Base-by-base conservation (phyloP, 1,140 invertebrate species). In the Potamilus streckersoni region DNA sequence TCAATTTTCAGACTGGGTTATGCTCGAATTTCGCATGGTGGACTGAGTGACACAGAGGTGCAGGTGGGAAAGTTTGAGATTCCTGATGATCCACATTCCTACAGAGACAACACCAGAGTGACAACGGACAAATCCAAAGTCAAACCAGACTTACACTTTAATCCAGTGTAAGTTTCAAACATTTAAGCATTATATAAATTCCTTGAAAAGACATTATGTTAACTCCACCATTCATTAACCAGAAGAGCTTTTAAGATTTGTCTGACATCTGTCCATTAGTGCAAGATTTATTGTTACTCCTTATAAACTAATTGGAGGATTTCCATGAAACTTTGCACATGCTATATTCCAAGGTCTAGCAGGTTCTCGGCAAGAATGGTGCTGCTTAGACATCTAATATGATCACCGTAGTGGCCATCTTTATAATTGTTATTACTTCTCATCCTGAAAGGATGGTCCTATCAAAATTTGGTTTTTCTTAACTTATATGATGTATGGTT, bases 1-100 rank as follows among this genome's bases (percentile, higher is more conserved):
- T 49, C 38, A 49, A 49, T 77, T 68, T 76, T 38, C 71, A 90
- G 89, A 70, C 77, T 87, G 31, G 90, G 88, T 4, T 90, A 90
- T 82, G 89, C 89, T 0, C 73, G 90, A 38, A 86, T 90, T 17
- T 85, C 87, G 38, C 89, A 89, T 81, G 90, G 86, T 4, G 89
- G 88, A 14, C 80, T 90, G 27, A 90, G 88, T 82, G 90, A 90
- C 69, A 90, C 90, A 31, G 90, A 90, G 72, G 66, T 90, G 17
- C 90, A 90, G 78, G 73, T 90, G 73, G 90, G 83, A 5, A 85
- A 80, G 71, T 90, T 90, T 81, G 66, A 82, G 64, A 88, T 90
- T 64, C 89, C 89, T 57, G 65, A 80, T 27, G 76, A 89, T 79
- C 69, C 70, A 2, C 59, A 80, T n/a, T 63, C 79, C 63, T 89